Percentiles rank a stretch among this genome's conserved stretches.
phyloP scores from a whole-genome alignment of 2,797 vertebrate species.

The Sebastes matsubarae region DNA sequence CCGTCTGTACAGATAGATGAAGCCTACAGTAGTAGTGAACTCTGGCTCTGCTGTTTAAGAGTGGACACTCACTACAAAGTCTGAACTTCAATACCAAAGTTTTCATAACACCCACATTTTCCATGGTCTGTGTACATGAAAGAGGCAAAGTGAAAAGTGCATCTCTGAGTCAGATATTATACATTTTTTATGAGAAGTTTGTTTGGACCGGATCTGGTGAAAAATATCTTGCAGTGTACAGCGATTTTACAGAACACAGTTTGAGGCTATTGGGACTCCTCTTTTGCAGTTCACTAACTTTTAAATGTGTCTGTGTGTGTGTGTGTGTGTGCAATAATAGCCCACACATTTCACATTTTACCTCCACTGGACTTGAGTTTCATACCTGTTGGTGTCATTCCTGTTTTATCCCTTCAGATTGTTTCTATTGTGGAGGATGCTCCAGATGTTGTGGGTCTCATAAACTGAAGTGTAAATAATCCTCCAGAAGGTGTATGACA shows the following conservation, averaged over 20 bases:
- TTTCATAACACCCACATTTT: not conserved
- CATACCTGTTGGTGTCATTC: not conserved
- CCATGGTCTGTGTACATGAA: not conserved
- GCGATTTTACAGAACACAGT: conserved; percentile 6
- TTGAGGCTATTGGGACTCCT: not conserved
- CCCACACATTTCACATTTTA: not conserved
- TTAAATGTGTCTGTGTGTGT: not conserved
- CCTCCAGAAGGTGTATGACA: not conserved
- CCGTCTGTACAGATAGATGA: not conserved
- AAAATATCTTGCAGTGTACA: conserved; percentile 11
- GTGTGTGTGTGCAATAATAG: not conserved
- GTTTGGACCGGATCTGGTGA: conserved; percentile 11
- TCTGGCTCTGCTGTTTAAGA: not conserved
- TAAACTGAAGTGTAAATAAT: conserved; percentile 18
- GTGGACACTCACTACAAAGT: not conserved
- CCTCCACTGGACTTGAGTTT: not conserved
- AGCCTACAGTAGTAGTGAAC: not conserved
- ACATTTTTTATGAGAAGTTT: conserved; percentile 28
- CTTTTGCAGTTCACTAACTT: not conserved
- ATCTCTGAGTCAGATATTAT: conserved; percentile 12
- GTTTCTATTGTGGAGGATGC: not conserved
- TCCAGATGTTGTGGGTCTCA: not conserved
- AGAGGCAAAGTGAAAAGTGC: conserved; percentile 13
- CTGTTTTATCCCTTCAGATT: not conserved
- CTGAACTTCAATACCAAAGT: not conserved